Conservation (phyloP, 2,113 vertebrate genomes). For the Pogona vitticeps region DNA sequence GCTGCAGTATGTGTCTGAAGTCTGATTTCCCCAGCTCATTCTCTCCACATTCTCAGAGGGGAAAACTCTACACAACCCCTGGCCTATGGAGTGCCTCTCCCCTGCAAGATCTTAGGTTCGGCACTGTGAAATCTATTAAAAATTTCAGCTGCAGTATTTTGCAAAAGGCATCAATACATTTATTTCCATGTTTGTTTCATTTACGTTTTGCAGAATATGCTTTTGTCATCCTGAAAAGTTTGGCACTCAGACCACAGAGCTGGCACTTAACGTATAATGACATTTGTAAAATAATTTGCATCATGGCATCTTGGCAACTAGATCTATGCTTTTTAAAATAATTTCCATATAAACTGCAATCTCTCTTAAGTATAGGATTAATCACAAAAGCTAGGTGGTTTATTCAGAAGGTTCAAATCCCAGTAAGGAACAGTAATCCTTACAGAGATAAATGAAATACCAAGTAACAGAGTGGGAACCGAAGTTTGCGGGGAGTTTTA, state of each 20-base stretch:
- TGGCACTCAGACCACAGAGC: not conserved
- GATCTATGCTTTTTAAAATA: not conserved
- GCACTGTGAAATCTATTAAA: not conserved
- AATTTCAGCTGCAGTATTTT: not conserved
- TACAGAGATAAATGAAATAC: slow-evolving; percentile 1
- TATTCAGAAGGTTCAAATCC: not conserved
- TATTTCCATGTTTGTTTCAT: not conserved
- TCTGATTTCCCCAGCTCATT: no score
- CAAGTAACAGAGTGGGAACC: not conserved
- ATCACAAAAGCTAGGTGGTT: not conserved
- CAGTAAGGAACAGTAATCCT: not conserved
- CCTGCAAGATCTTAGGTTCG: no score
- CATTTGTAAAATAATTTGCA: not conserved
- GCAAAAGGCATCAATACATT: no score
- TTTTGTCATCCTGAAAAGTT: not conserved
- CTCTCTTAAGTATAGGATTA: not conserved
- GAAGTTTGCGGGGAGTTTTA: not conserved
- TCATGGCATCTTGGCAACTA: not conserved
- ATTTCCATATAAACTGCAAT: not conserved
- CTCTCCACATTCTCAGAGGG: no score
- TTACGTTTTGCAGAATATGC: not conserved
- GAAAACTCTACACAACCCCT: no score
- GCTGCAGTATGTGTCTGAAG: no score
- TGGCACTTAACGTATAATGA: not conserved
- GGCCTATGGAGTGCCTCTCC: no score